Conservation (phyloP, 1,140 invertebrate genomes). For the Pissodes strobi region DNA sequence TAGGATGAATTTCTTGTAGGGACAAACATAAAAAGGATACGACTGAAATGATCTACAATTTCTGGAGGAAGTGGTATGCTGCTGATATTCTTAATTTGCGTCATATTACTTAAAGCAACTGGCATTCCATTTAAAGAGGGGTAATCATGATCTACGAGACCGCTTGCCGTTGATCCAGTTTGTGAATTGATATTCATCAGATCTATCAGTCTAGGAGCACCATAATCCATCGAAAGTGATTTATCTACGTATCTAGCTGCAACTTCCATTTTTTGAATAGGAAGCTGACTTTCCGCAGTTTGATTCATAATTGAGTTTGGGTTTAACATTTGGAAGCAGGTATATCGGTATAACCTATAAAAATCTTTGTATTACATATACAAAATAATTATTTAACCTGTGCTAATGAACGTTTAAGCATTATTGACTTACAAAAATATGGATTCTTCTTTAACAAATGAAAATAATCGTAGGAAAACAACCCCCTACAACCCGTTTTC, state of each 20-base stretch:
- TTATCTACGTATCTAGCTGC: conserved; percentile 76
- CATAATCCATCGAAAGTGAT: conserved; percentile 70
- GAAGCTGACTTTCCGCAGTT: conserved; percentile 59
- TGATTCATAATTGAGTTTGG: conserved; percentile 23
- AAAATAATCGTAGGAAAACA: too few species aligned
- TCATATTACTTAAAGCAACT: conserved; percentile 68
- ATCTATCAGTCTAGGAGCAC: conserved; percentile 66
- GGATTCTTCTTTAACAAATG: too few species aligned
- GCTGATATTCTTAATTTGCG: conserved; percentile 79
- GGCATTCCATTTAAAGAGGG: conserved; percentile 72
- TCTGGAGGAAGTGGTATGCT: conserved; percentile 89
- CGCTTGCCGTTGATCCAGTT: conserved; percentile 78
- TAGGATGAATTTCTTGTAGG: too few species aligned
- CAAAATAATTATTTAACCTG: too few species aligned
- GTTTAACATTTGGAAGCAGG: conserved; percentile 32
- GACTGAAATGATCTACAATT: conserved; percentile 90
- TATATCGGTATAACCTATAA: not conserved
- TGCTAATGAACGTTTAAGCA: too few species aligned
- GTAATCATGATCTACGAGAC: conserved; percentile 88
- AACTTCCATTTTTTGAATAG: conserved; percentile 67
- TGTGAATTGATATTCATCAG: conserved; percentile 61
- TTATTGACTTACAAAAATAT: too few species aligned
- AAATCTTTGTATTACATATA: conserved; percentile 18
- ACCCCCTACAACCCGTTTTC: too few species aligned
- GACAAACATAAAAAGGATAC: conserved; percentile 72